Base-by-base conservation (phyloP, 1,140 invertebrate species). In the Mya arenaria region DNA sequence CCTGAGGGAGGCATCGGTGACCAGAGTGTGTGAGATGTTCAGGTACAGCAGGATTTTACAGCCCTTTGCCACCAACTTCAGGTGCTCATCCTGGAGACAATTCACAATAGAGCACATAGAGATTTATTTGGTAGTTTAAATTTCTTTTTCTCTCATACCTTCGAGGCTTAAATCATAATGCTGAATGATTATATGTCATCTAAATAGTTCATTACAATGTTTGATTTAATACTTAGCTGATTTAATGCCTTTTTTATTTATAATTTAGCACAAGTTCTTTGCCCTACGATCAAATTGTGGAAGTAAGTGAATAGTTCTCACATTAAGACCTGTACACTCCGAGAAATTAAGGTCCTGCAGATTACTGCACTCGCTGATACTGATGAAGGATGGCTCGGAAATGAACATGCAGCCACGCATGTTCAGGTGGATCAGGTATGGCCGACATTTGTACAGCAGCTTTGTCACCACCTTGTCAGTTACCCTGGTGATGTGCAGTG, bases 281-380 rank as follows among this genome's bases (percentile, higher is more conserved):
- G n/a, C n/a, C n/a, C n/a, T n/a, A n/a, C n/a, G n/a, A n/a, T n/a
- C n/a, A n/a, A n/a, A n/a, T n/a, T n/a, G n/a, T n/a, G n/a, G n/a
- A n/a, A n/a, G n/a, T n/a, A 56, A 2, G n/a, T 48, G 44, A 13
- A 72, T 0, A 1, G 10, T 69, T 87, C 90, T 89, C 78, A 93
- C 92, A 86, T 91, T 91, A 2, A 93, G 37, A 28, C 87, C 88
- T n/a, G 72, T 72, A 80, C 92, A 93, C 62, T 92, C 89, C 1
- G 92, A 93, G 32, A 93, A 72, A 84, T 93, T 93, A 23, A 93
- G 87, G 77, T 93, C 92, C 86, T 93, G 92, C 15, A 93, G 80
- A 84, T 93, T 93, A 10, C 90, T 86, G 83, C 92, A 93, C 44
- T 92, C 90, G 78, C 92, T 92, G 60, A 93, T 87, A 36, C 79